Base-by-base conservation (phyloP, 2,888 invertebrate species). In the Alsophila aescularia region DNA sequence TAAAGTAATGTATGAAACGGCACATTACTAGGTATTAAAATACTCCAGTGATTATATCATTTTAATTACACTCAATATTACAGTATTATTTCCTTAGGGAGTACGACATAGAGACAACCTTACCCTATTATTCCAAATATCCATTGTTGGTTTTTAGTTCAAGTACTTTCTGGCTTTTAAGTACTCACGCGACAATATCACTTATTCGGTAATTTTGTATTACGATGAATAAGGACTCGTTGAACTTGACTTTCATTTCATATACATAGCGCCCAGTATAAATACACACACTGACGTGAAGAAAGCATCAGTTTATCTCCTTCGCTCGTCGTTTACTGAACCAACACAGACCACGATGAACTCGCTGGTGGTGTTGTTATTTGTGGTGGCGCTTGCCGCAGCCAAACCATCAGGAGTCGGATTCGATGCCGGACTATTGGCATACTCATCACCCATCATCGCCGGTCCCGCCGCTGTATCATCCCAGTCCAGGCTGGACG, bases 281-380 rank as follows among this genome's bases (percentile, higher is more conserved):
- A 87, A 90, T 80, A 84, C 79, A 72, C 68, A 68, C 70, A 69
- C 36, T 60, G 57, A 59, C 43, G 60, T 62, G 66, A 86, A 85
- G 83, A 87, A 87, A 87, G 86, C 78, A 88, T 90, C 90, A 90
- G 85, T 90, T 75, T 62, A 75, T 75, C 78, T 78, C 68, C 68
- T 73, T 73, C 72, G 58, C 70, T 79, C 72, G 75, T 82, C 77
- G 77, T 74, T 74, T 83, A 70, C 85, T 87, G 85, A 87, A 89
- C 81, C 81, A 89, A 90, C 92, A 92, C 92, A 92, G 92, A 92
- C 92, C 90, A 90, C 87, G 85, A 93, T 93, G 93, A 92, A 92
- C 73, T 92, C 92, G 92, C 86, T 92, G 93, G 93, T 93, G 92
- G 93, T 93, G 87, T 93, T 94, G 85, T 92, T 93, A 83, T 93